Evolutionary conservation across 2,797 vertebrate species (phyloP).

Genomic region (Etheostoma nigrum): DNA sequence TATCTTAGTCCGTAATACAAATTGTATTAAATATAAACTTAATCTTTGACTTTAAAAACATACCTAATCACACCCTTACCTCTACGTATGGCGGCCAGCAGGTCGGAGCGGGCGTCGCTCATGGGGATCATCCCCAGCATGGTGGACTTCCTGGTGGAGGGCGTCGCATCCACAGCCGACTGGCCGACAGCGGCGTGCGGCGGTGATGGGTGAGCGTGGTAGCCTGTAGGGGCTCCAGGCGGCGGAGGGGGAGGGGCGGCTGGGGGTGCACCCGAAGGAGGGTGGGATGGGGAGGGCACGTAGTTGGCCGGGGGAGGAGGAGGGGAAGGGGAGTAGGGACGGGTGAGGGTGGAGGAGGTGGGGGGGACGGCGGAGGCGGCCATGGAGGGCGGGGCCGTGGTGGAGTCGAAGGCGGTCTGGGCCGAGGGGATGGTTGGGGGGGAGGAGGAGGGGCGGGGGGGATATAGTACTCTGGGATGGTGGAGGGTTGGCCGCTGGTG

Average conservation of each 20-base stretch:
- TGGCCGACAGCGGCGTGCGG: constrained; percentile 70
- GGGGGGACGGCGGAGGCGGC: constrained; percentile 75
- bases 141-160: constrained; percentile 84
- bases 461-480: constrained; percentile 90
- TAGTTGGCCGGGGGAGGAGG: constrained; percentile 81
- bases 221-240: constrained; percentile 74
- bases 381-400: constrained; percentile 72
- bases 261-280: constrained; percentile 82
- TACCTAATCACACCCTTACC: constrained; percentile 70
- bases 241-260: constrained; percentile 89
- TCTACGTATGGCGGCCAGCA: constrained; percentile 92
- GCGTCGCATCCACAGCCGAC: constrained; percentile 63
- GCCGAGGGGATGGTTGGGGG: constrained; percentile 89
- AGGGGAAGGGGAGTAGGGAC: constrained; percentile 79
- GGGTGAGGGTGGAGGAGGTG: constrained; percentile 75
- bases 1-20: neutral
- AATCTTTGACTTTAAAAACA: neutral
- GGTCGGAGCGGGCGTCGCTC: constrained; percentile 93
- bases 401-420: constrained; percentile 90
- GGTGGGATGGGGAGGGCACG: constrained; percentile 82
- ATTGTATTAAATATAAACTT: neutral
- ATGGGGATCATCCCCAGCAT: constrained; percentile 90
- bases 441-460: constrained; percentile 89
- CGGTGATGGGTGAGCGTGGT: constrained; percentile 77
- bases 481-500: constrained; percentile 85